Evolutionary conservation across 2,888 invertebrate genomes (phyloP).

Genomic region (Papilio protenor): DNA sequence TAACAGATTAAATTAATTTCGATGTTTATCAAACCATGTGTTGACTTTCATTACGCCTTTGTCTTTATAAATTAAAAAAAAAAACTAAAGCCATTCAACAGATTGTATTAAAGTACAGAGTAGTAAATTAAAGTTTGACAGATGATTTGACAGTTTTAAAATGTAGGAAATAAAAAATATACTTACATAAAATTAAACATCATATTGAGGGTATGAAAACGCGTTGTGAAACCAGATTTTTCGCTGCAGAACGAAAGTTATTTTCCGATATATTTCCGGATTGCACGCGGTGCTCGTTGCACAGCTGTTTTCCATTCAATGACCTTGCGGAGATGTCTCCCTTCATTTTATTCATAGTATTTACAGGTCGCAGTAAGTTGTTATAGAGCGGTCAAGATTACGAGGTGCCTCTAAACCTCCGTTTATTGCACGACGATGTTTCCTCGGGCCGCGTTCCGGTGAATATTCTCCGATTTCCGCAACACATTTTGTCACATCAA

Average conservation of each 20-base stretch:
- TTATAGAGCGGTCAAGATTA: constrained; percentile 58
- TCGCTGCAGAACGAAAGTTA: constrained; percentile 47
- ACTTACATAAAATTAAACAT: constrained; percentile 64
- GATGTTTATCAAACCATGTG: background rate
- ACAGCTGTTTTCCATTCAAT: constrained; percentile 80
- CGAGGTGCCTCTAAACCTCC: constrained; percentile 64
- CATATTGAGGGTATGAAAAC: constrained; percentile 49
- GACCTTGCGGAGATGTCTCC: constrained; percentile 75
- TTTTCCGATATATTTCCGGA: constrained; percentile 67
- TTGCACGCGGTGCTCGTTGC: constrained; percentile 66
- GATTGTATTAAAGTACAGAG: background rate
- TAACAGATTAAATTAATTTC: constrained; percentile 38
- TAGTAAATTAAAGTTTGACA: constrained; percentile 17
- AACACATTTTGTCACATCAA: constrained; percentile 75
- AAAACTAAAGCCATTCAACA: background rate
- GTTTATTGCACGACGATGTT: constrained; percentile 79
- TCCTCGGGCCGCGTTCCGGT: constrained; percentile 77
- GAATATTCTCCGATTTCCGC: constrained; percentile 74
- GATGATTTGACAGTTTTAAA: constrained; percentile 20
- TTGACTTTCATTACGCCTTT: background rate
- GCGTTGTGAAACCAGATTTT: constrained; percentile 52
- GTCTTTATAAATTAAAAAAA: background rate
- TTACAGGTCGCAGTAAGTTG: constrained; percentile 68
- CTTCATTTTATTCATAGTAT: constrained; percentile 70
- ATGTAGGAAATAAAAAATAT: constrained; percentile 48